These are phyloP conservation scores for Aporrectodea caliginosa DNA, from an alignment of 1,140 invertebrate genomes.

Conservation along the genomic window DNA sequence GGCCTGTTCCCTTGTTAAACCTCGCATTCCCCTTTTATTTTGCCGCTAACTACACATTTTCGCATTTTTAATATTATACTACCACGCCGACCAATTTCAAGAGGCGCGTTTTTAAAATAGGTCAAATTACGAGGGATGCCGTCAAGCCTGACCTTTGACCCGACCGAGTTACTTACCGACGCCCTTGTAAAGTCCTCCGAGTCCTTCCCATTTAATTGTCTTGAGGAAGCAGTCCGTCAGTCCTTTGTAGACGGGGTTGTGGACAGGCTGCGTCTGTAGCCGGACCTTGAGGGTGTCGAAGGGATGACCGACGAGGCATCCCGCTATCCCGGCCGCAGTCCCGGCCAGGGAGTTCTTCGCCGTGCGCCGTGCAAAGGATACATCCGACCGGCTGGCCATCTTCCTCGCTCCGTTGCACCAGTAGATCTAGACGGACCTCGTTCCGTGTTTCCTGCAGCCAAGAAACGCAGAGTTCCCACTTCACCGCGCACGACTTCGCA, in stretches of 20 bases:
- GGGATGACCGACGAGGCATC: constrained; percentile 31
- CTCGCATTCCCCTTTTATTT: no score
- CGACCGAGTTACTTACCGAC: constrained; percentile 33
- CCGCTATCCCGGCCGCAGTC: constrained; percentile 28
- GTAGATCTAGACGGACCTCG: no score
- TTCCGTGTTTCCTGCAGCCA: no score
- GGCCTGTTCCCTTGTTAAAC: no score
- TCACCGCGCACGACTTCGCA: no score
- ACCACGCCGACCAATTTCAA: no score
- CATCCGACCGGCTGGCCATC: constrained; percentile 8
- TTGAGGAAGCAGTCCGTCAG: constrained; percentile 32
- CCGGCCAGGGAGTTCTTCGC: constrained; percentile 28
- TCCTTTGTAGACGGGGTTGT: constrained; percentile 29
- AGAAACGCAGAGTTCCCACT: no score
- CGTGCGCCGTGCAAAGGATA: constrained; percentile 11
- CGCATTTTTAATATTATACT: no score
- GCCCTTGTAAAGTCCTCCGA: constrained; percentile 34
- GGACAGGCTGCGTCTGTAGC: constrained; percentile 33
- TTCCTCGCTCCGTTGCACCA: not conserved
- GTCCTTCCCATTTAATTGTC: constrained; percentile 34
- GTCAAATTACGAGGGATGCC: no score
- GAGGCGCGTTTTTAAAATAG: no score
- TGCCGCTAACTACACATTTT: no score
- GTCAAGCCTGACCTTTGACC: no score
- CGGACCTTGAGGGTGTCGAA: constrained; percentile 35